Percentiles rank a stretch among this genome's conserved stretches.
These are phyloP conservation scores for Penaeus monodon DNA, from an alignment of 2,888 invertebrate species.

Conservation along the genomic window DNA sequence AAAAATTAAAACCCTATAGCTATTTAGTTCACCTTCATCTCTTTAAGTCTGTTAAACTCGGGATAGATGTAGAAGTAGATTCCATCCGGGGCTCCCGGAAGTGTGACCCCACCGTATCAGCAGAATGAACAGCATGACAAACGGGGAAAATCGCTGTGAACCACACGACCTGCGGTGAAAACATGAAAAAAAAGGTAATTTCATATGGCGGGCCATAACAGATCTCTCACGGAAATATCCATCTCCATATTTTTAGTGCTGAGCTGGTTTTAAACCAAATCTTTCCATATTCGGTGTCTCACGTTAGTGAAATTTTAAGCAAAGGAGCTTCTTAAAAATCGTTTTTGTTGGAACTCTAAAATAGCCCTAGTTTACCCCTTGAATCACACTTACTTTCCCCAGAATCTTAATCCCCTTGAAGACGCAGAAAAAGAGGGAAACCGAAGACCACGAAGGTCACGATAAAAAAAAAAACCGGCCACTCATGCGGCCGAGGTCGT, in stretches of 20 bases:
- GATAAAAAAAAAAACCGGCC: constrained; percentile 83
- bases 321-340: no score
- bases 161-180: constrained; percentile 78
- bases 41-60: constrained; percentile 10
- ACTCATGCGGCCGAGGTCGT: constrained; percentile 84
- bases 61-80: constrained; percentile 76
- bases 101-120: constrained; percentile 83
- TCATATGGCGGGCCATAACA: no score
- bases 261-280: no score
- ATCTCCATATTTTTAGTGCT: no score
- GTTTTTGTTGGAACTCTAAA: no score
- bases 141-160: constrained; percentile 89
- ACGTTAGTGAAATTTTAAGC: no score
- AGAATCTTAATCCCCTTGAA: constrained; percentile 89
- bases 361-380: no score
- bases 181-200: not conserved
- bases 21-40: not conserved
- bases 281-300: no score
- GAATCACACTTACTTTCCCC: constrained; percentile 78
- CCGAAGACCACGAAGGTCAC: constrained; percentile 84
- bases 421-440: constrained; percentile 86
- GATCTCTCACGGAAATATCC: no score
- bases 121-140: constrained; percentile 79
- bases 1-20: no score
- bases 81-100: constrained; percentile 84